Evolutionary conservation across 2,113 vertebrate species (phyloP).

Genomic region (Malurus alboscapulatus): DNA sequence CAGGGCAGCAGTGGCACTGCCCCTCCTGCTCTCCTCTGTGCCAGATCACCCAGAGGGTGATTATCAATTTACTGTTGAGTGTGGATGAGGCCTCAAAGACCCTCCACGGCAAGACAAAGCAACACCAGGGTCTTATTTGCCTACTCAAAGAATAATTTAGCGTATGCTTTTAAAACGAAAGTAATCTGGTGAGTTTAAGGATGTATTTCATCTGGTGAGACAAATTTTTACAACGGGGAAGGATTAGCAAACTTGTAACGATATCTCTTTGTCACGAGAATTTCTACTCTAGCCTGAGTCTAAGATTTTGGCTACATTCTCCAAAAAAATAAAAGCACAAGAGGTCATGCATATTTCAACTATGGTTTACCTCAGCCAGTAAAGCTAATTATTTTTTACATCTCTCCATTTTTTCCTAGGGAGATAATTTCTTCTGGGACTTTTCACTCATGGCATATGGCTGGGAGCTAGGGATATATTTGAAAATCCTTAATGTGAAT

Average conservation of each 20-base stretch:
- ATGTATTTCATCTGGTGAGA: neutral
- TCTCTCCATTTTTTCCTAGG: neutral
- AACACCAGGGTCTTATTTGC: neutral
- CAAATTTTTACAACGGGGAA: neutral
- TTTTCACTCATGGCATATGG: neutral
- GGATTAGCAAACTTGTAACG: neutral
- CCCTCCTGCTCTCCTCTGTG: neutral
- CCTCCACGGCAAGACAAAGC: neutral
- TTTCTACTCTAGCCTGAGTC: neutral
- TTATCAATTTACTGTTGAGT: neutral
- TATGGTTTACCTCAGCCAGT: neutral
- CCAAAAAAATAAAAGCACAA: neutral
- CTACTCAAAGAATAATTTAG: neutral
- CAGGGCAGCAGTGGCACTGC: neutral
- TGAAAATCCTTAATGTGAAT: neutral
- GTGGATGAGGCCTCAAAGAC: neutral
- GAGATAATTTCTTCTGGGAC: neutral
- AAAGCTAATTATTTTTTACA: neutral
- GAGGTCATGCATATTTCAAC: neutral
- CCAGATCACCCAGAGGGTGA: neutral
- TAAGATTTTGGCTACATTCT: neutral
- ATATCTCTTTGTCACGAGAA: neutral
- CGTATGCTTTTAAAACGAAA: neutral
- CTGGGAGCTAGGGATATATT: neutral
- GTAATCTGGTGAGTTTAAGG: neutral